Evolutionary conservation across 1,140 invertebrate species (phyloP), one percentile per base, ranked within the genome.

Genomic region (Plectus sambesii): DNA sequence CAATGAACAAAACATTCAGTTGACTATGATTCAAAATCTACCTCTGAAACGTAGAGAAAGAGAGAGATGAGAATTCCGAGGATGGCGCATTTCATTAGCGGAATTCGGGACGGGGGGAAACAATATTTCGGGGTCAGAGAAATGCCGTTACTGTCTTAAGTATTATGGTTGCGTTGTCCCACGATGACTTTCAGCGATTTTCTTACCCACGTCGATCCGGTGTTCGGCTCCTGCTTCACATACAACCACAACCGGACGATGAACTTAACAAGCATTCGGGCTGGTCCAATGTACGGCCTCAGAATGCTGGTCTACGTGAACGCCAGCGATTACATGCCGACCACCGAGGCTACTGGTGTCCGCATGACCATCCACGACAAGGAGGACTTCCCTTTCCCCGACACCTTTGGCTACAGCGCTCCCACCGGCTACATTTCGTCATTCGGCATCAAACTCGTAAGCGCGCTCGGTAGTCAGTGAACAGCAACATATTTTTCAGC

Each of bases 361-460:
- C 42, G 60, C 20, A 37, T 61, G 37, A 62, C 60, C 3, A 59
- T 61, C 41, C 60, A 61, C 43, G 60, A 61, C 42, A 58, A 58
- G 43, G 55, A 62, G 12, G 59, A 61, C 17, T 62, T 58, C 29
- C 60, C 60, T 0, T 62, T 62, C 27, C 60, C 60, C 20, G 57
- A 59, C 46, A 59, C 58, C 19, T 59, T 59, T 33, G 59, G 59
- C 24, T 61, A 61, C 42, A 55, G 44, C 43, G 60, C 60, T 9
- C 60, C 60, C 2, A 62, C 60, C 20, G 60, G 60, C 19, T 62
- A 51, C 29, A 54, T 62, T 36, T 60, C 60, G 12, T 62, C 60
- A 24, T 62, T 62, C 46, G 60, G 60, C 46, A 51, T 62, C 12
- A 33, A 17, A 17, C 12, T 33, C 12, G 30, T 33, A 33, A 33